Evolutionary conservation across 2,113 vertebrate genomes (phyloP).

Genomic region (Amblyornis subalaris): DNA sequence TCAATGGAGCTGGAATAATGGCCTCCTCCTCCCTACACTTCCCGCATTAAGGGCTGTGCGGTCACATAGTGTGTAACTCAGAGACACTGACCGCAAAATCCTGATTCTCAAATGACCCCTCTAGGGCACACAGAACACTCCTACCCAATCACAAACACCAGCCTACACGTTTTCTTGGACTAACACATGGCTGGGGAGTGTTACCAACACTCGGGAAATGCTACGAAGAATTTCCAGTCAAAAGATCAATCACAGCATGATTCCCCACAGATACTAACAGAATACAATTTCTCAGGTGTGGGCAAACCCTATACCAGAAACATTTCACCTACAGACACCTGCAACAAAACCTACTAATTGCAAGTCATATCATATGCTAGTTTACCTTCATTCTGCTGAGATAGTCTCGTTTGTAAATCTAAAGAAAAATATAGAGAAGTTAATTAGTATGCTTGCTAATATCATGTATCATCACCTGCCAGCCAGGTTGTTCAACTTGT

Average conservation of each 20-base stretch:
- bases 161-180: neutral
- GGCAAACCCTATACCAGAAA: neutral
- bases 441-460: neutral
- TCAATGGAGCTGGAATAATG: rapidly evolving
- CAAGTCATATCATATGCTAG: neutral
- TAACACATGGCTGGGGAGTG: neutral
- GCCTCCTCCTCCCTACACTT: neutral
- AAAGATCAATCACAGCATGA: neutral
- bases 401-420: conserved; percentile 84
- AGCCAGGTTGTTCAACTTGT: neutral
- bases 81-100: neutral
- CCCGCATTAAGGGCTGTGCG: neutral
- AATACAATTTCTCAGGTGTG: neutral
- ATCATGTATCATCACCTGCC: neutral
- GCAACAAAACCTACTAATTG: neutral
- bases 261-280: neutral
- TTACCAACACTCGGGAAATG: neutral
- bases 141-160: neutral
- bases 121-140: neutral
- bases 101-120: neutral
- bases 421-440: conserved; percentile 47
- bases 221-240: neutral
- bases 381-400: conserved; percentile 85
- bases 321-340: neutral
- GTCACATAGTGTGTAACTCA: rapidly evolving